Conservation (phyloP, 2,888 invertebrate genomes). For the Phaedon cochleariae region DNA sequence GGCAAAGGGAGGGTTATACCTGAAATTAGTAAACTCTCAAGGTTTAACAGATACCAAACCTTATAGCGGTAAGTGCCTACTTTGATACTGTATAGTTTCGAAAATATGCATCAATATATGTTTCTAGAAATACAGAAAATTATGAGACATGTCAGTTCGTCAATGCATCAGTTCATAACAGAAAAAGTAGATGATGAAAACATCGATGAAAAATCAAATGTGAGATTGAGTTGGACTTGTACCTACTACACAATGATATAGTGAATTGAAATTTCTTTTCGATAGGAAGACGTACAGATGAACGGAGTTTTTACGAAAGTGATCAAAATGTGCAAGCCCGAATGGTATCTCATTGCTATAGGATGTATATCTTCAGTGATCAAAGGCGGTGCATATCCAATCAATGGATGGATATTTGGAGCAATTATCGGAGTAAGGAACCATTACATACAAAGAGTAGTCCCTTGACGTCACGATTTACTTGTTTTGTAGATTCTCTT, state of each 20-base stretch:
- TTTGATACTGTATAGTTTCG: neutral
- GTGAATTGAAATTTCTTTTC: neutral
- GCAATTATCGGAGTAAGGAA: constrained; percentile 70
- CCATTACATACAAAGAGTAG: neutral
- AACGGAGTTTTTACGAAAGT: constrained; percentile 68
- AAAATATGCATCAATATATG: neutral
- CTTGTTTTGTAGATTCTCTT: constrained; percentile 68
- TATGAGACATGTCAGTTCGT: neutral
- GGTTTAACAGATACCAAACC: constrained; percentile 49
- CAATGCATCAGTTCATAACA: neutral
- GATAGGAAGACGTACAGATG: constrained; percentile 42
- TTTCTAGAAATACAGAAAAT: neutral
- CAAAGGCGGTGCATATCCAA: constrained; percentile 75
- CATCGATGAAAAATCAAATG: neutral
- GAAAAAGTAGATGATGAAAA: neutral
- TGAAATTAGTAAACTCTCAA: constrained; percentile 74
- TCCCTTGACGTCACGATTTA: too few species aligned
- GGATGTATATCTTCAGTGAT: constrained; percentile 71
- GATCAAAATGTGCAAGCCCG: constrained; percentile 69
- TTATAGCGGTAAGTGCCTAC: neutral
- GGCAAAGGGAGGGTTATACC: constrained; percentile 70
- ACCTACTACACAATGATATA: too few species aligned
- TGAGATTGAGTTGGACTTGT: too few species aligned
- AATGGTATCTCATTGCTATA: constrained; percentile 70
- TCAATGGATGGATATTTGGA: constrained; percentile 75